phyloP scores from a whole-genome alignment of 2,888 invertebrate species.

The Metallyticus violacea region DNA sequence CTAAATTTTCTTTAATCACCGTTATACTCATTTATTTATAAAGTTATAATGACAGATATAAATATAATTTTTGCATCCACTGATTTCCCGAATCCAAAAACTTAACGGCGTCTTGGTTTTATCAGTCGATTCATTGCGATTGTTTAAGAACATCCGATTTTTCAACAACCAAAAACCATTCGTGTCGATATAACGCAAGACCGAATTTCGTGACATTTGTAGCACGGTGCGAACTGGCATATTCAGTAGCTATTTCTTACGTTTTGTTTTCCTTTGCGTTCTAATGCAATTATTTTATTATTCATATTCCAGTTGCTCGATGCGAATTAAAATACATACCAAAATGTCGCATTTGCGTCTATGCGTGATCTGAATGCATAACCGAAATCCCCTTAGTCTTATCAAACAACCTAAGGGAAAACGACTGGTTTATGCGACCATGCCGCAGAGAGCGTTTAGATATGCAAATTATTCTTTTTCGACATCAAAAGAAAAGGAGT shows the following conservation, averaged over 20 bases:
- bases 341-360: background rate
- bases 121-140: no score
- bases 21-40: no score
- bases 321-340: background rate
- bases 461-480: background rate
- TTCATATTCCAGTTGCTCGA: background rate
- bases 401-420: background rate
- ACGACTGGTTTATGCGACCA: background rate
- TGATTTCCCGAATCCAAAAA: no score
- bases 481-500: background rate
- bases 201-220: background rate
- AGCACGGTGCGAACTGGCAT: background rate
- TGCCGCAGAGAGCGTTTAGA: background rate
- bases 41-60: no score
- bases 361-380: background rate
- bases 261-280: background rate
- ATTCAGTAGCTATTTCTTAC: background rate
- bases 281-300: background rate
- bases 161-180: no score
- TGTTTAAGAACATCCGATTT: no score
- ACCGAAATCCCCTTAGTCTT: background rate
- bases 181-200: background rate
- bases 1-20: no score
- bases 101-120: no score
- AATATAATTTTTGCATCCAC: no score